Percentiles rank a stretch among this genome's conserved stretches.
Evolutionary conservation across 2,113 vertebrate species (phyloP).

Genomic region (Gorsachius goisagi): DNA sequence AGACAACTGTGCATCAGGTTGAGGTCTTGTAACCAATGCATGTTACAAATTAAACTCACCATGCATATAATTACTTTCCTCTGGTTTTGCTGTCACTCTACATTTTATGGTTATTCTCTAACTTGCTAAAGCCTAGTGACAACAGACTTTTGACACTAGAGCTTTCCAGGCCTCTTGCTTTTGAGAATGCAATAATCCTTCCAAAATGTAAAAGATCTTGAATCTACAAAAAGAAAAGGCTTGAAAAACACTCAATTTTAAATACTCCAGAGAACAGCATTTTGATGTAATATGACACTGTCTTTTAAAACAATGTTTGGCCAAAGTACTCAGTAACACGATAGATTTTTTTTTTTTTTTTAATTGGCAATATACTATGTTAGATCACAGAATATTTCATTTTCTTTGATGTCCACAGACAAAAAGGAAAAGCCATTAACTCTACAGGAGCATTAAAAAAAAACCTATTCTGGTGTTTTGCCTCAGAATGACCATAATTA

Average conservation of each 20-base stretch:
- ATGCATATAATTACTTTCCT: rapidly evolving
- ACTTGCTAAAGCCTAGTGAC: neutral
- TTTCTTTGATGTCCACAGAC: neutral
- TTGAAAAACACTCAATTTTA: neutral
- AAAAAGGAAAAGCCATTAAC: neutral
- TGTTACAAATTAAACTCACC: neutral
- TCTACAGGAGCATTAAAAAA: neutral
- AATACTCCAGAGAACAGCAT: neutral
- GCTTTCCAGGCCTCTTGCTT: neutral
- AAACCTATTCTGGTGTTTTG: neutral
- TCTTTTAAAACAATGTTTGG: neutral
- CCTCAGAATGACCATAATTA: neutral
- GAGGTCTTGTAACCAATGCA: neutral
- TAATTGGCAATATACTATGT: neutral
- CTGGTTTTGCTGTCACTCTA: neutral
- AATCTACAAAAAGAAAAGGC: neutral
- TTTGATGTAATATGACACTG: neutral
- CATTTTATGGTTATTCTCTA: neutral
- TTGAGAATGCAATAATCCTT: neutral
- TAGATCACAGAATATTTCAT: neutral
- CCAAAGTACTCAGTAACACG: neutral
- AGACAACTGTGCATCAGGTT: neutral
- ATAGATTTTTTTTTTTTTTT: neutral
- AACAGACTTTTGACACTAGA: neutral
- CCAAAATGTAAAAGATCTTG: neutral